phyloP scores from a whole-genome alignment of 2,797 vertebrate genomes.

The Cynopterus sphinx region DNA sequence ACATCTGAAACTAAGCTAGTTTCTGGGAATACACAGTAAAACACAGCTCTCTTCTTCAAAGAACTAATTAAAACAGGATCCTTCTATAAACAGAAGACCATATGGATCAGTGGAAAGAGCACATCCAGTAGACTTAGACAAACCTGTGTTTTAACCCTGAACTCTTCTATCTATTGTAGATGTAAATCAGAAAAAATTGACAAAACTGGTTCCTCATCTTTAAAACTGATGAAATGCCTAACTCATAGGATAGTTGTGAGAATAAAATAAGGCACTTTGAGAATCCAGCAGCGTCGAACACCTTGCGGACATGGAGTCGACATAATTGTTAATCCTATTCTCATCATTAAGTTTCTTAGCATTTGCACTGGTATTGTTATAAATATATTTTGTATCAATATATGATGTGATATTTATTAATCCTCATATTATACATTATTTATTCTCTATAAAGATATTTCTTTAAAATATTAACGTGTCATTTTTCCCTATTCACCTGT shows the following conservation, averaged over 20 bases:
- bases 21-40: neutral
- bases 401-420: neutral
- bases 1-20: neutral
- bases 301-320: neutral
- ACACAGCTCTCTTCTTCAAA: neutral
- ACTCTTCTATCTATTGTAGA: neutral
- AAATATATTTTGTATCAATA: neutral
- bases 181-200: neutral
- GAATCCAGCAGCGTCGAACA: neutral
- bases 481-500: neutral
- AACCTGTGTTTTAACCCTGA: neutral
- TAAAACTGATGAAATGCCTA: neutral
- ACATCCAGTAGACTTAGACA: neutral
- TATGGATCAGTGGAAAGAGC: neutral
- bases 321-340: neutral
- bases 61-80: neutral
- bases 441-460: neutral
- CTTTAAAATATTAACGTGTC: neutral
- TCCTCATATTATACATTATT: neutral
- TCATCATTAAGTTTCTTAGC: neutral
- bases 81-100: neutral
- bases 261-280: neutral
- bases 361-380: neutral
- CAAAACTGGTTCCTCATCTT: neutral
- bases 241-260: neutral